phyloP scores from a whole-genome alignment of 2,888 invertebrate species.

The Drosophila algonquin region DNA sequence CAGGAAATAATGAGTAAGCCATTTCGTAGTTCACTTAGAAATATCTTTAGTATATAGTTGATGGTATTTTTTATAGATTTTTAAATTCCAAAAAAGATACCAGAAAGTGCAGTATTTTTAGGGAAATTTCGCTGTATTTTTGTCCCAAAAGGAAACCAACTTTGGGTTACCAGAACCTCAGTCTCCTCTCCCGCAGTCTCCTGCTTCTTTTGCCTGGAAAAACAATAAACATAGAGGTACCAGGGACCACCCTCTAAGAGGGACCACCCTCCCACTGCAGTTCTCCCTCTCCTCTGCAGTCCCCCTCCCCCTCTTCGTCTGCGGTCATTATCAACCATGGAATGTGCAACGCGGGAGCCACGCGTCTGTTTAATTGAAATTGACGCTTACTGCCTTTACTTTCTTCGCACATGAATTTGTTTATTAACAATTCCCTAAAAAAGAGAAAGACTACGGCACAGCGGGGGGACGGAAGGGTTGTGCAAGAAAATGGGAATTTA shows the following conservation, averaged over 20 bases:
- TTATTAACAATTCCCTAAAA: constrained; percentile 65
- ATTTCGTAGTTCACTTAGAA: no score
- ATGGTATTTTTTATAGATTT: no score
- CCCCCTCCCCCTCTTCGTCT: background rate
- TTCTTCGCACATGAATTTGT: constrained; percentile 66
- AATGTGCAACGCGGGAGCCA: constrained; percentile 40
- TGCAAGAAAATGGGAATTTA: background rate
- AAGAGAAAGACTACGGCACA: background rate
- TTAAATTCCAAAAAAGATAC: no score
- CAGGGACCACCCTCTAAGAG: background rate
- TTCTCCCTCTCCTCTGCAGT: background rate
- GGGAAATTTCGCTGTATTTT: background rate
- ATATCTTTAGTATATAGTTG: no score
- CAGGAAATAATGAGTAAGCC: no score
- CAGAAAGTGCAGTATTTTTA: no score
- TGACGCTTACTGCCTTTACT: constrained; percentile 67
- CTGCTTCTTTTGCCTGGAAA: no score
- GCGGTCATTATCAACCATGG: constrained; percentile 32
- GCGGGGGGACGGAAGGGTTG: background rate
- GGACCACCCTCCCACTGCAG: no score
- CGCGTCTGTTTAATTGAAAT: constrained; percentile 79
- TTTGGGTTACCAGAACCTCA: background rate
- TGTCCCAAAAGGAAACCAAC: background rate
- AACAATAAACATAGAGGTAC: background rate
- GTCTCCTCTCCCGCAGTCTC: no score